These are phyloP conservation scores for Phymanthus crucifer DNA, from an alignment of 92 coral and sea anemone species.

Conservation along the genomic window DNA sequence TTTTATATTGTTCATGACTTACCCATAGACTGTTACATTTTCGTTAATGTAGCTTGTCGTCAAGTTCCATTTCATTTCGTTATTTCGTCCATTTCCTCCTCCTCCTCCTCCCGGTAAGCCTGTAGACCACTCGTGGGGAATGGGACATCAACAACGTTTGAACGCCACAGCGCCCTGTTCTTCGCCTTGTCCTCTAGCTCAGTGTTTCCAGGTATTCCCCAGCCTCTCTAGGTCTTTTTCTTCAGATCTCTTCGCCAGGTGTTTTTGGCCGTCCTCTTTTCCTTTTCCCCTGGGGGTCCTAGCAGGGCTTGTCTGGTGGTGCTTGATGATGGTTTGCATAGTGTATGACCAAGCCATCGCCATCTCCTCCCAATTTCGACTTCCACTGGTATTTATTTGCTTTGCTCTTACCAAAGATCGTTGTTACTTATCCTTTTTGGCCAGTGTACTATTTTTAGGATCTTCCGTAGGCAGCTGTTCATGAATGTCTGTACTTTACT, in stretches of 20 bases:
- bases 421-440: too few species aligned
- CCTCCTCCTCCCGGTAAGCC: slow-evolving; percentile 12
- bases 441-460: slow-evolving; percentile 3
- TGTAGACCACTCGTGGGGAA: background rate
- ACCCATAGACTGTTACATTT: too few species aligned
- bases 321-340: background rate
- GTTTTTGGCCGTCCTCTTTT: background rate
- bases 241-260: background rate
- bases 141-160: background rate
- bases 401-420: too few species aligned
- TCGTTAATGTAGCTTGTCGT: too few species aligned
- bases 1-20: too few species aligned
- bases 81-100: too few species aligned
- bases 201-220: background rate
- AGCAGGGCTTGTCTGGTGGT: slow-evolving; percentile 1
- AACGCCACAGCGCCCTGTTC: background rate
- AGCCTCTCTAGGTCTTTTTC: background rate
- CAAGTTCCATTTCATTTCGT: too few species aligned
- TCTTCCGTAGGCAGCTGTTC: slow-evolving; percentile 27
- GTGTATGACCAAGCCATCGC: background rate
- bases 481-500: slow-evolving; percentile 18
- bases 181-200: background rate
- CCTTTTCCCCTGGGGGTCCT: background rate
- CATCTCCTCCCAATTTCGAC: background rate
- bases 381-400: slow-evolving; percentile 2